Base-by-base conservation (phyloP, 2,888 invertebrate species). In the Neria commutata region DNA sequence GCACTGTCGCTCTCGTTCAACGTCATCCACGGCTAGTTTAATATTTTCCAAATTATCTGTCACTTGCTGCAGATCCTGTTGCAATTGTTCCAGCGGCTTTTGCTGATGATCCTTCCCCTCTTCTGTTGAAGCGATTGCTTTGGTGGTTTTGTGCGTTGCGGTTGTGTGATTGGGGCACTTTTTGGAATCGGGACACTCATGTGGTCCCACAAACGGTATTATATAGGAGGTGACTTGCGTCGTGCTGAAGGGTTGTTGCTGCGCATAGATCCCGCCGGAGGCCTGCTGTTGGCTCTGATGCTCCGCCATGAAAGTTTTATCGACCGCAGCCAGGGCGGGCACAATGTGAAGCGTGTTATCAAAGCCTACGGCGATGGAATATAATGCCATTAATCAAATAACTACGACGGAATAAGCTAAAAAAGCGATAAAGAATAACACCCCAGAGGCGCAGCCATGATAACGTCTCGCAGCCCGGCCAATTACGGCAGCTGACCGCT, bases 341-440 rank as follows among this genome's bases (percentile, higher is more conserved):
- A 82, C 77, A 60, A 81, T 80, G 62, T 82, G 82, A 33, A 82
- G 67, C 10, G 82, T 81, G 63, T 82, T 82, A 67, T 82, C 82
- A 50, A 81, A 80, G 71, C 82, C 81, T 81, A 66, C 71, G 71
- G 72, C 69, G 63, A 66, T 11, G 14, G n/a, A n/a, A n/a, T n/a
- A n/a, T n/a, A n/a, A n/a, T n/a, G n/a, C n/a, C n/a, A n/a, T n/a
- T n/a, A n/a, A 46, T 42, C 25, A 42, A 3, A 40, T 40, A 53
- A 19, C 34, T 52, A 25, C 19, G 16, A 26, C 24, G 45, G 45
- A 37, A 48, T 19, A 11, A 11, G 23, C 16, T 47, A 24, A 42
- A 42, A 10, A 24, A 51, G 47, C 26, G 33, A 10, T 33, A 19
- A 49, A 21, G 19, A 33, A 48, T 26, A 1, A 26, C n/a, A 25